Conservation (phyloP, 2,888 invertebrate species). For the Malthinus flaveolus region DNA sequence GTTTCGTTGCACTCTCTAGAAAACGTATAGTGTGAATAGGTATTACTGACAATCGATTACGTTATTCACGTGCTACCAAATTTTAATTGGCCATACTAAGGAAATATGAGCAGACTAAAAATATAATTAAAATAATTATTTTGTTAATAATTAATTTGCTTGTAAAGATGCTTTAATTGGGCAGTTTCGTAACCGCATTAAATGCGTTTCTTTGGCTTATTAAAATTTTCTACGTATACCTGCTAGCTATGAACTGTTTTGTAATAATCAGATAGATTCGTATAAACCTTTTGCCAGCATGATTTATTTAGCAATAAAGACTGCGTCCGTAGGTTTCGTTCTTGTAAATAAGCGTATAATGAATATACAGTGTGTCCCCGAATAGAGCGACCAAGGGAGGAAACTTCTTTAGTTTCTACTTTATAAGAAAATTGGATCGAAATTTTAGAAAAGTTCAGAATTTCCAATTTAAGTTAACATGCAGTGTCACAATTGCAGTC, state of each 20-base stretch:
- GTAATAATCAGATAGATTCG: constrained; percentile 8
- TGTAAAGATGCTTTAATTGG: constrained; percentile 6
- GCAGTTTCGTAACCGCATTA: constrained; percentile 8
- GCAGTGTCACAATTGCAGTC: no score
- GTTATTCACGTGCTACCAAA: not conserved
- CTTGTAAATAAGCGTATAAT: constrained; percentile 6
- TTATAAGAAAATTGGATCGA: no score
- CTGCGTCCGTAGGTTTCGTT: constrained; percentile 12
- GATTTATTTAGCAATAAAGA: constrained; percentile 16
- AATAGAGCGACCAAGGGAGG: no score
- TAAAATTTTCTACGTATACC: constrained; percentile 15
- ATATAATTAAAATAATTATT: constrained; percentile 5
- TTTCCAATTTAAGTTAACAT: no score
- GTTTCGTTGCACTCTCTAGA: constrained; percentile 15
- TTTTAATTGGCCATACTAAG: not conserved
- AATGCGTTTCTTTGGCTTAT: constrained; percentile 11
- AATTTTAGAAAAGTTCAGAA: no score
- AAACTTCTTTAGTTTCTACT: no score
- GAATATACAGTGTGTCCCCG: not conserved
- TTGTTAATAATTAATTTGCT: constrained; percentile 11
- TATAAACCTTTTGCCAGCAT: constrained; percentile 10
- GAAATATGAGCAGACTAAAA: not conserved
- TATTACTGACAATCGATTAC: constrained; percentile 2
- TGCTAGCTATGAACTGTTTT: constrained; percentile 6
- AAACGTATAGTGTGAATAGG: no score